Evolutionary conservation across 2,888 invertebrate genomes (phyloP).

Genomic region (Lochmaea crataegi): DNA sequence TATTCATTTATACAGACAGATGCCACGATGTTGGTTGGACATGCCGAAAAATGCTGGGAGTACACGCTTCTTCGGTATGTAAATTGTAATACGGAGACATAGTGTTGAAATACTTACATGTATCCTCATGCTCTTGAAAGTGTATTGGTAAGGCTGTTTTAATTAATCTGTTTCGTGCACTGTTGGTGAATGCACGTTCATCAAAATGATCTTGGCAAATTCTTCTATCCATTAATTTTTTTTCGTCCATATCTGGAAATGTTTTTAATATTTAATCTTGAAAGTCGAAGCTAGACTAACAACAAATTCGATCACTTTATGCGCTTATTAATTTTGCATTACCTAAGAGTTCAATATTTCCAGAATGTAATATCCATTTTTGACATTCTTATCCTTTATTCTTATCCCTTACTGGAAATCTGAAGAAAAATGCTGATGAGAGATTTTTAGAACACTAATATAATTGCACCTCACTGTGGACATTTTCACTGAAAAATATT

Average conservation of each 20-base stretch:
- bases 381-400: background rate
- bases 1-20: background rate
- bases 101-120: background rate
- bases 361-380: background rate
- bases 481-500: background rate
- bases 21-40: background rate
- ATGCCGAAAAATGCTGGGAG: background rate
- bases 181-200: background rate
- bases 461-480: background rate
- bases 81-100: background rate
- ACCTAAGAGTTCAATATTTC: background rate
- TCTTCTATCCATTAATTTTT: slow-evolving; percentile 4
- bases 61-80: background rate
- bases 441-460: background rate
- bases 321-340: background rate
- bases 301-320: background rate
- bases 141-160: slow-evolving; percentile 2
- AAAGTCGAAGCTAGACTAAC: too few relatives aligned
- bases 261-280: background rate
- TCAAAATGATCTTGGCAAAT: slow-evolving; percentile 1
- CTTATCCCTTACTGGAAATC: background rate
- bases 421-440: slow-evolving; percentile 1
- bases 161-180: background rate
- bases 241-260: slow-evolving; percentile 4
- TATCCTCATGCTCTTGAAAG: background rate